Conservation (phyloP, 2,113 vertebrate species). For the Boleophthalmus pectinirostris region DNA sequence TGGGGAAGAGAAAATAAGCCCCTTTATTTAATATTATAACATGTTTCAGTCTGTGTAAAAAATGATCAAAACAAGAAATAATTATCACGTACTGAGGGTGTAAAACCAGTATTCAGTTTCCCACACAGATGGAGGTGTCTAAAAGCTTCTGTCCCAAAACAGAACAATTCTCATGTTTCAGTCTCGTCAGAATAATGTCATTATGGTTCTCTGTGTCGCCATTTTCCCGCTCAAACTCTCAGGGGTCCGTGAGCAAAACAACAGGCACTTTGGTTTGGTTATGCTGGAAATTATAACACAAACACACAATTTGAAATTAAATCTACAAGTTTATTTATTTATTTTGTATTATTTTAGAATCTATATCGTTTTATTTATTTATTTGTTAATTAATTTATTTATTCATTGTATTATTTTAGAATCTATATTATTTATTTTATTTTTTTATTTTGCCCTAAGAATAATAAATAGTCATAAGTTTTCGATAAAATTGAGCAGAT, state of each 20-base stretch:
- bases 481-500: too few species aligned
- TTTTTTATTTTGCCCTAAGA: too few species aligned
- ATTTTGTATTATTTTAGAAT: too few species aligned
- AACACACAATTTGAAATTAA: neutral
- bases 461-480: too few species aligned
- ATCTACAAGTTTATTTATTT: too few species aligned
- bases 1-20: neutral
- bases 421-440: too few species aligned
- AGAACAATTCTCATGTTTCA: conserved; percentile 10
- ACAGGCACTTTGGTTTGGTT: neutral
- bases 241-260: neutral
- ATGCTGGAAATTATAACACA: neutral
- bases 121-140: neutral
- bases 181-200: neutral
- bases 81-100: neutral
- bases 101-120: neutral
- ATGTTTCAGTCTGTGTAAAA: neutral
- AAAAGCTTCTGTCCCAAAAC: neutral
- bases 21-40: neutral
- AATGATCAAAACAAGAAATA: neutral
- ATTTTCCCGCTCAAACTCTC: neutral
- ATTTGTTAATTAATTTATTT: too few species aligned
- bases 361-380: too few species aligned
- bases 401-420: too few species aligned
- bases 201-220: conserved; percentile 4